Conservation (phyloP, 1,140 invertebrate genomes). For the Phortica variegata region DNA sequence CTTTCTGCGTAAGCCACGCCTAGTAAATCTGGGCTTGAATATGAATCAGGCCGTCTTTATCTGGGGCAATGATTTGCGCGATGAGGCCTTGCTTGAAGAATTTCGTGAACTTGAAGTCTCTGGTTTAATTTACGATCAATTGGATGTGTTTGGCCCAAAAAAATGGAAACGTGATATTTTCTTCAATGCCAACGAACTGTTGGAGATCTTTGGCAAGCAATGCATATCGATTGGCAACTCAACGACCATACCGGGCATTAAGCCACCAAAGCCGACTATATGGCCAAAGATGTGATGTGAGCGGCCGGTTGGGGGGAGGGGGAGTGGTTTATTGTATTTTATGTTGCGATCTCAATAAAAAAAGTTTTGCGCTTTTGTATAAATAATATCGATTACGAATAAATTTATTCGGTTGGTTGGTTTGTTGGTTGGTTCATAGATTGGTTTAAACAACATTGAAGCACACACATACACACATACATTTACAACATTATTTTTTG, state of each 20-base stretch:
- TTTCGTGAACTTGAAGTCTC: constrained; percentile 83
- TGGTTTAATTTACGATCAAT: constrained; percentile 90
- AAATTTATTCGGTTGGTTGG: no score
- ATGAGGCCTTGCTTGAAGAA: constrained; percentile 76
- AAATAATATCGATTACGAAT: no score
- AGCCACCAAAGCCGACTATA: constrained; percentile 39
- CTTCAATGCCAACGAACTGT: constrained; percentile 32
- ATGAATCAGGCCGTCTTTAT: constrained; percentile 83
- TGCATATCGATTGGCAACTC: constrained; percentile 44
- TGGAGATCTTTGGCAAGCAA: constrained; percentile 37
- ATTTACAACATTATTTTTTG: no score
- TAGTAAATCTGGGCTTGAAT: constrained; percentile 72
- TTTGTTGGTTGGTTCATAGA: neutral
- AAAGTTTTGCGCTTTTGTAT: no score
- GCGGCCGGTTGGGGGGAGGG: no score
- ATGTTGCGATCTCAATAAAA: neutral
- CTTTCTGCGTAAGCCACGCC: constrained; percentile 67
- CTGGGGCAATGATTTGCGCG: constrained; percentile 93
- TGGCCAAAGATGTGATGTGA: constrained; percentile 37
- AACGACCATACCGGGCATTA: constrained; percentile 26
- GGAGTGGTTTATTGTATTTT: no score
- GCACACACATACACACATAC: no score
- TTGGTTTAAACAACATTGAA: neutral
- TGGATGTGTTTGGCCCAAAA: constrained; percentile 60
- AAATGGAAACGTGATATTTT: constrained; percentile 37